Evolutionary conservation across 2,888 invertebrate species (phyloP), one percentile per base, ranked within the genome.

Genomic region (Plutella xylostella): DNA sequence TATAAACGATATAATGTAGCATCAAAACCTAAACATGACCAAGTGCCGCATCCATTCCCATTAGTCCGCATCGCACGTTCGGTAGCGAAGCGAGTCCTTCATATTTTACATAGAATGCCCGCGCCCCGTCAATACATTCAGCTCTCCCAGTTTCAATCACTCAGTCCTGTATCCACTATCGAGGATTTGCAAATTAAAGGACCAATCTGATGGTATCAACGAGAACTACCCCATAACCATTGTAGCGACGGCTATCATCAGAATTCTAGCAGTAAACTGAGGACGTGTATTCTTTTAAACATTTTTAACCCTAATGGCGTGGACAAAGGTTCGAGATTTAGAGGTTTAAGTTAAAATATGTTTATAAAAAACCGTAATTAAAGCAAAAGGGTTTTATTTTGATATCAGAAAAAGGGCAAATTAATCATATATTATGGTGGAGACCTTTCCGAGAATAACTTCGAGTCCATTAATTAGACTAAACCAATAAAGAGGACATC

Each of bases 101-200:
- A 79, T 79, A 80, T 80, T 82, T 82, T 75, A 79, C 82, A 83
- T 82, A 82, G 78, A 82, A 83, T 79, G 74, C 72, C n/a, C 57
- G 59, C 52, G 68, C 63, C 58, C 71, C 71, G 77, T 74, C 78
- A 71, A 72, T 75, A 69, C 65, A 51, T 54, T 55, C 57, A 58
- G 61, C 61, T 60, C 59, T 66, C 69, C 28, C 70, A 61, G 67
- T 65, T 74, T 74, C 77, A 75, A 80, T 82, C 82, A 80, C 74
- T 79, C 78, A 69, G 57, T 54, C 54, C 61, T 60, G 57, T 61
- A 68, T 67, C 17, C 45, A 18, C 69, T 65, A 66, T 65, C 63
- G 64, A 61, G 57, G 64, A 68, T 74, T 77, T 73, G 77, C 77
- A 76, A 80, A 78, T 78, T 72, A 70, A 71, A 66, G 57, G 55